Conservation (phyloP, 1,140 invertebrate species). For the Drosophila setifemur region DNA sequence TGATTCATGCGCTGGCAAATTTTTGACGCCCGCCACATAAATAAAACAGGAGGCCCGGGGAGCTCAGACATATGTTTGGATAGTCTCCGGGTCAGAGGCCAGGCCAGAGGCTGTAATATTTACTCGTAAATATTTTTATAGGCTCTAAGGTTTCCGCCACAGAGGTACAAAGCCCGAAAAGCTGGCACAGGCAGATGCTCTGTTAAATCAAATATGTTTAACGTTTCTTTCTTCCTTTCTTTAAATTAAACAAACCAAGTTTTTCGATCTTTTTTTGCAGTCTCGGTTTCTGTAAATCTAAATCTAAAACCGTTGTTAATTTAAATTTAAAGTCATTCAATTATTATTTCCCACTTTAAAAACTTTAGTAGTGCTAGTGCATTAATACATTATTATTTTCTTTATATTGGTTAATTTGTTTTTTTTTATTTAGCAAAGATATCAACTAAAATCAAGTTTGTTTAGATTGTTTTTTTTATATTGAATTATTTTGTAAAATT, state of each 20-base stretch:
- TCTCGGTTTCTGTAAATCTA: too few relatives aligned
- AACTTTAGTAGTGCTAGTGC: too few relatives aligned
- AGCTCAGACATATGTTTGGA: conserved; percentile 64
- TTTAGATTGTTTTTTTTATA: not conserved
- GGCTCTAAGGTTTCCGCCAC: conserved; percentile 33
- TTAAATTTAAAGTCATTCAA: not conserved
- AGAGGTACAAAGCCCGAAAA: conserved; percentile 34
- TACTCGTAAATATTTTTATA: conserved; percentile 82
- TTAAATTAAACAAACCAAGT: not conserved
- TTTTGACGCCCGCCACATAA: conserved; percentile 70
- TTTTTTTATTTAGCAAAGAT: too few relatives aligned
- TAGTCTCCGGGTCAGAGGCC: conserved; percentile 39
- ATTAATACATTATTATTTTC: too few relatives aligned
- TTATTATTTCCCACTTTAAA: too few relatives aligned
- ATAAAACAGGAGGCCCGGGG: conserved; percentile 48
- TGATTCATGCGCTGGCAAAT: conserved; percentile 74
- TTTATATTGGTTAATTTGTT: too few relatives aligned
- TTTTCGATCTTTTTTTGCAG: too few relatives aligned
- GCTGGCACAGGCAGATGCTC: conserved; percentile 17
- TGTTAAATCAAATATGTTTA: conserved; percentile 8
- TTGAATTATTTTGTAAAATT: not conserved
- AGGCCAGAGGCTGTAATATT: conserved; percentile 54
- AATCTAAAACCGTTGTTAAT: not conserved
- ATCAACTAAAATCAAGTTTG: too few relatives aligned
- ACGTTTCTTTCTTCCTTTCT: not conserved